Evolutionary conservation across 2,888 invertebrate genomes (phyloP).

Genomic region (Epistrophe grossulariae): DNA sequence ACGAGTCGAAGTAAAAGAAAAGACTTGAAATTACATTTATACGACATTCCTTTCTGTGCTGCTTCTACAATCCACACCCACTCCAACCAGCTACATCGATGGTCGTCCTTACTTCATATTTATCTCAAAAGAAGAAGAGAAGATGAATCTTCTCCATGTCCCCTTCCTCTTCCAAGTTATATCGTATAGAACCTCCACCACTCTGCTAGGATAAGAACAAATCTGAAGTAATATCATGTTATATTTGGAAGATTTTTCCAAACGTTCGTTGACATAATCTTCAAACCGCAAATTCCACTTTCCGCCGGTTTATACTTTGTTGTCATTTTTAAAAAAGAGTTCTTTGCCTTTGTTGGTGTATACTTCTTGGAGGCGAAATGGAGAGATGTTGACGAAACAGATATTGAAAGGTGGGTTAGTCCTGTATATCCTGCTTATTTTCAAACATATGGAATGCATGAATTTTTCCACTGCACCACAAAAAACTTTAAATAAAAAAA

Average conservation of each 20-base stretch:
- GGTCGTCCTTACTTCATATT: slow-evolving; percentile 7
- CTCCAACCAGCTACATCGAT: background rate
- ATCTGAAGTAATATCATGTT: slow-evolving; percentile 50
- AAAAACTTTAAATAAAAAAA: background rate
- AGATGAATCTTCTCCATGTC: slow-evolving; percentile 14
- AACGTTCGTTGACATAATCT: slow-evolving; percentile 64
- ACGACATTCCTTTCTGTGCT: background rate
- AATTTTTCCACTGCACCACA: slow-evolving; percentile 48
- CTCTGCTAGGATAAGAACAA: slow-evolving; percentile 40
- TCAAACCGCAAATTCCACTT: slow-evolving; percentile 66
- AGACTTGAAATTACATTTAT: slow-evolving; percentile 28
- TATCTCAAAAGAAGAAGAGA: slow-evolving; percentile 28
- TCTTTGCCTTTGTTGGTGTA: background rate
- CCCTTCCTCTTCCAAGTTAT: background rate
- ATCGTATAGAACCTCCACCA: slow-evolving; percentile 24
- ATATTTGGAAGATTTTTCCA: slow-evolving; percentile 47
- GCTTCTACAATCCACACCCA: background rate
- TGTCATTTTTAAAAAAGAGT: slow-evolving; percentile 28
- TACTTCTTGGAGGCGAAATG: background rate
- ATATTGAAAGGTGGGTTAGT: background rate
- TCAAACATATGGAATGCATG: slow-evolving; percentile 67
- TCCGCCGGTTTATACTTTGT: slow-evolving; percentile 54
- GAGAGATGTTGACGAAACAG: background rate
- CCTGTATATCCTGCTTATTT: slow-evolving; percentile 21
- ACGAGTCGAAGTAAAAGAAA: slow-evolving; percentile 30